Conservation (phyloP, 2,797 vertebrate species). For the Urocyon cinereoargenteus region DNA sequence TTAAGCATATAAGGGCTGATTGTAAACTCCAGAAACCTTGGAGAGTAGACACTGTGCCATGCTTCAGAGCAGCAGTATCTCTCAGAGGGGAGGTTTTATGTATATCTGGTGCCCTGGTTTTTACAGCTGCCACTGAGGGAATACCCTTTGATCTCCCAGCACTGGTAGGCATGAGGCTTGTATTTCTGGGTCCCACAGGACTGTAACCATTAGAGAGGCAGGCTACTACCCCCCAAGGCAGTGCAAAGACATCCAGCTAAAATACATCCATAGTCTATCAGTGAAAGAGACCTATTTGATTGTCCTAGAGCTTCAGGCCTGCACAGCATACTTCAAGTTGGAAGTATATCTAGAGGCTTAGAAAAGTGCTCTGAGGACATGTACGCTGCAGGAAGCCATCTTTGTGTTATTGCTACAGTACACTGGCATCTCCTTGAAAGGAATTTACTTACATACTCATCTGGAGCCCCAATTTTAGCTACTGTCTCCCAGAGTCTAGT, state of each 20-base stretch:
- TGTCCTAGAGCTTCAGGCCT: neutral
- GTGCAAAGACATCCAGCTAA: neutral
- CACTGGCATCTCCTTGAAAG: neutral
- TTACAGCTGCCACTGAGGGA: neutral
- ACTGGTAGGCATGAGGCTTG: neutral
- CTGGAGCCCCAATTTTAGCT: neutral
- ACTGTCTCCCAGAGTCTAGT: too few relatives aligned
- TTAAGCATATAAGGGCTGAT: neutral
- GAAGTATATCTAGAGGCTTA: neutral
- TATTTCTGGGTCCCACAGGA: neutral
- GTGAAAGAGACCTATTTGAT: neutral
- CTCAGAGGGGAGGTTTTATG: neutral
- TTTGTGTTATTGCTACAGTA: neutral
- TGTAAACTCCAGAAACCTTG: neutral
- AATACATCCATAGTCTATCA: neutral
- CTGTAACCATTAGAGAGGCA: neutral
- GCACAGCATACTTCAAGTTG: neutral
- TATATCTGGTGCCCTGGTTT: neutral
- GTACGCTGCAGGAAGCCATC: neutral
- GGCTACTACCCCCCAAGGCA: neutral
- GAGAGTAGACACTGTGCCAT: neutral
- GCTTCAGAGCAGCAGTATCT: neutral
- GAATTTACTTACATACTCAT: neutral
- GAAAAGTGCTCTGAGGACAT: neutral
- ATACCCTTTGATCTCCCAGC: neutral